Evolutionary conservation across 2,113 vertebrate species (phyloP), one percentile per base, ranked within the genome.

Genomic region (Anoplopoma fimbria): DNA sequence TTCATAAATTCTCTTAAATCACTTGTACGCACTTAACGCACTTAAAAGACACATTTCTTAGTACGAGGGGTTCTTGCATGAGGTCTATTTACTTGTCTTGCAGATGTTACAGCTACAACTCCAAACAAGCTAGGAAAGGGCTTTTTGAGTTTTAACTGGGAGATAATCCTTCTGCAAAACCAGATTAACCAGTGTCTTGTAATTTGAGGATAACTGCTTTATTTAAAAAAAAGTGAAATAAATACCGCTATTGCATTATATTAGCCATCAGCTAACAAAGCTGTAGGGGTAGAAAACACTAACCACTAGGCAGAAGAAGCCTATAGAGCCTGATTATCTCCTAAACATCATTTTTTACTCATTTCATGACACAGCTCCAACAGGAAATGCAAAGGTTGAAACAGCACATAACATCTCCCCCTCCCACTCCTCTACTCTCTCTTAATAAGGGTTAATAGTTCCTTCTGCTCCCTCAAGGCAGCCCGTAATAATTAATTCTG

Each of bases 401-500:
- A 61, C 49, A 76, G 70, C 40, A 45, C 67, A 31, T 62, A 77
- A 47, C n/a, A 25, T 74, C 57, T 82, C 27, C 31, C 55, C 63
- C 71, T 76, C 49, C 45, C 71, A 31, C 73, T 70, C 13, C 65
- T 74, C 64, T 69, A 58, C 45, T 60, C 78, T 79, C 60, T 42
- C 47, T 77, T 90, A 88, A 87, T 84, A 84, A 80, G 88, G 92
- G 88, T 90, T 91, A 90, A 93, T 87, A 80, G 77, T 77, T 80
- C 79, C 61, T 72, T 80, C 69, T 74, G 64, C 77, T 90, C 82
- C 91, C 90, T 86, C 17, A 2, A 88, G 88, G 86, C 88, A 69
- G 81, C 86, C 87, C 87, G 7, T 79, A 82, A 91, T 93, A 93
- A 93, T 93, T 88, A 93, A 92, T 87, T 88, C 85, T 85, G 90